phyloP scores from a whole-genome alignment of 2,113 vertebrate genomes.

The Cichladusa arquata region DNA sequence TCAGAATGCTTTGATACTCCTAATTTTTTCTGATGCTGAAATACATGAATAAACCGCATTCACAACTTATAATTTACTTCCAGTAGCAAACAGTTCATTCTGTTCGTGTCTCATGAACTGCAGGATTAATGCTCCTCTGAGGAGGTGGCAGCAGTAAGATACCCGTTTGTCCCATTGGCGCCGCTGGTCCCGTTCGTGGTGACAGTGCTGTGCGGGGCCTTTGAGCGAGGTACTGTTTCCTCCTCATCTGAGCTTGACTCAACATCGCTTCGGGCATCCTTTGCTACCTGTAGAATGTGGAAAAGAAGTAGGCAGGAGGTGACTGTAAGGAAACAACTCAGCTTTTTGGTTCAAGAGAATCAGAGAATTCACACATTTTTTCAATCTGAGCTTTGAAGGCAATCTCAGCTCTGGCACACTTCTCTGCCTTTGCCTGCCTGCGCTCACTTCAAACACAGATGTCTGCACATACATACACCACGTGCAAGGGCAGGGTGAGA shows the following conservation, averaged over 20 bases:
- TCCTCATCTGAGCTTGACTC: conserved; percentile 98
- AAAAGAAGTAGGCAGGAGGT: neutral
- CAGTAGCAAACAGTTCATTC: conserved; percentile 82
- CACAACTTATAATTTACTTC: conserved; percentile 82
- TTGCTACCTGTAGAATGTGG: conserved; percentile 82
- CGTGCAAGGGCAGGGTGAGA: neutral
- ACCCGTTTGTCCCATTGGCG: conserved; percentile 89
- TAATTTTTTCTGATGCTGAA: conserved; percentile 75
- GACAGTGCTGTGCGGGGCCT: conserved; percentile 77
- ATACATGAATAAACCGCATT: conserved; percentile 80
- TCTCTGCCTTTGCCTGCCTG: neutral
- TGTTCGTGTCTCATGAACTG: conserved; percentile 66
- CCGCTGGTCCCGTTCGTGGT: conserved; percentile 89
- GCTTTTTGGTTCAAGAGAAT: neutral
- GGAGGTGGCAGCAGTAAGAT: conserved; percentile 81
- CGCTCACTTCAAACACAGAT: neutral
- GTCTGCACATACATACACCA: neutral
- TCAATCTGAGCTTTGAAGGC: neutral
- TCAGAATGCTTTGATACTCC: conserved; percentile 77
- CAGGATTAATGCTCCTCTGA: conserved; percentile 86
- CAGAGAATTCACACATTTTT: neutral
- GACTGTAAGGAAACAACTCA: neutral
- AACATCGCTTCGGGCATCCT: conserved; percentile 93
- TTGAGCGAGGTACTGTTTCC: conserved; percentile 75
- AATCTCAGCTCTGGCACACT: neutral